Conservation (phyloP, 2,113 vertebrate species). For the Osmerus eperlanus region DNA sequence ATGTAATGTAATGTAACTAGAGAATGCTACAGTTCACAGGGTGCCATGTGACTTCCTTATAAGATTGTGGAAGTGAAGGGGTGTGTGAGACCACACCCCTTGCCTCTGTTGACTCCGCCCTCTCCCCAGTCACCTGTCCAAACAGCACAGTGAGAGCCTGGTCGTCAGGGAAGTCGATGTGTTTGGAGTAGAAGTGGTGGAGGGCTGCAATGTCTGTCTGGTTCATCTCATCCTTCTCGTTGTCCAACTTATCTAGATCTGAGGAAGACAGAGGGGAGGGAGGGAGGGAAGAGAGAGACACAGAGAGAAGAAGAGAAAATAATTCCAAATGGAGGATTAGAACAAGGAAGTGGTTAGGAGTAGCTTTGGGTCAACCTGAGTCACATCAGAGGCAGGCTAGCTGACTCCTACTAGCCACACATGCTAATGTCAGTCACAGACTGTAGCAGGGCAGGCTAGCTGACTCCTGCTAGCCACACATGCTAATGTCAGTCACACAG, state of each 20-base stretch:
- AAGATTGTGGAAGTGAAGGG: too few species aligned
- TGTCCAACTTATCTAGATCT: conserved; percentile 96
- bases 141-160: conserved; percentile 84
- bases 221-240: conserved; percentile 92
- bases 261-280: conserved; percentile 37
- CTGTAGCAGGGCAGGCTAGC: neutral
- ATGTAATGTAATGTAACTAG: too few species aligned
- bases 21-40: too few species aligned
- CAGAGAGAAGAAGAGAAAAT: neutral
- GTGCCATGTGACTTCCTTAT: too few species aligned
- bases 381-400: neutral
- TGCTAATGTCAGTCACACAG: neutral
- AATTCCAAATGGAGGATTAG: neutral
- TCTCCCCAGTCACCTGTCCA: conserved; percentile 79
- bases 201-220: conserved; percentile 88
- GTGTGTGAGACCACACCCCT: too few species aligned
- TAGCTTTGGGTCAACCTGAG: too few species aligned
- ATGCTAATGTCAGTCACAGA: neutral
- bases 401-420: neutral
- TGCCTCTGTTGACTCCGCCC: neutral
- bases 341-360: neutral
- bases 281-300: neutral
- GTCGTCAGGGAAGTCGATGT: conserved; percentile 83
- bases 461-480: neutral
- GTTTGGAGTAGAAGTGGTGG: conserved; percentile 90